Percentiles rank a stretch among this genome's conserved stretches.
Conservation (phyloP, 2,888 invertebrate species). For the Diarsia brunnea region DNA sequence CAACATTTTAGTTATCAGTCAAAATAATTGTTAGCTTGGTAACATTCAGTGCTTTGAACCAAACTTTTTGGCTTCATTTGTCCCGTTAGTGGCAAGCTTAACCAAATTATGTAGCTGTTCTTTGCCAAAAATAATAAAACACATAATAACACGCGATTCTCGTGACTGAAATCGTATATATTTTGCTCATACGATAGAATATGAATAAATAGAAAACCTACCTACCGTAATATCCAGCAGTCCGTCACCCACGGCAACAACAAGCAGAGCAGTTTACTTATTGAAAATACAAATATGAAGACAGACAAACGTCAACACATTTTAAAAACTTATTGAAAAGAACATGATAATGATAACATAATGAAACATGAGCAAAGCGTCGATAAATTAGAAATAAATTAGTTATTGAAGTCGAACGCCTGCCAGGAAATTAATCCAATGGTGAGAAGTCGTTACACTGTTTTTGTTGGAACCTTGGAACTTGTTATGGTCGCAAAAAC, state of each 20-base stretch:
- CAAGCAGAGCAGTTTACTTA: not conserved
- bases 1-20: conserved; percentile 4
- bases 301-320: not conserved
- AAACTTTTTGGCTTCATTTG: not conserved
- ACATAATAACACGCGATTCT: not conserved
- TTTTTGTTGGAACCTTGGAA: conserved; percentile 35
- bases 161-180: not conserved
- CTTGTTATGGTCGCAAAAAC: conserved; percentile 30
- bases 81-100: not conserved
- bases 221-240: not conserved
- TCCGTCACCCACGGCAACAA: not conserved
- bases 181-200: not conserved
- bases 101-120: not conserved
- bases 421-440: conserved; percentile 38
- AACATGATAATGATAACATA: not conserved
- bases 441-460: conserved; percentile 23
- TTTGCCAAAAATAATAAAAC: not conserved
- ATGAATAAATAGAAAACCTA: not conserved
- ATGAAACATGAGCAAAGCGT: conserved; percentile 23
- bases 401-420: conserved; percentile 18
- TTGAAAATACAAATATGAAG: conserved; percentile 7
- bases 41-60: conserved; percentile 21
- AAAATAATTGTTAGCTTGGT: conserved; percentile 21
- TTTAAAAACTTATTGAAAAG: not conserved
- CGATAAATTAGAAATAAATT: conserved; percentile 30